phyloP scores from a whole-genome alignment of 1,140 invertebrate genomes.

The Aplysia californica region DNA sequence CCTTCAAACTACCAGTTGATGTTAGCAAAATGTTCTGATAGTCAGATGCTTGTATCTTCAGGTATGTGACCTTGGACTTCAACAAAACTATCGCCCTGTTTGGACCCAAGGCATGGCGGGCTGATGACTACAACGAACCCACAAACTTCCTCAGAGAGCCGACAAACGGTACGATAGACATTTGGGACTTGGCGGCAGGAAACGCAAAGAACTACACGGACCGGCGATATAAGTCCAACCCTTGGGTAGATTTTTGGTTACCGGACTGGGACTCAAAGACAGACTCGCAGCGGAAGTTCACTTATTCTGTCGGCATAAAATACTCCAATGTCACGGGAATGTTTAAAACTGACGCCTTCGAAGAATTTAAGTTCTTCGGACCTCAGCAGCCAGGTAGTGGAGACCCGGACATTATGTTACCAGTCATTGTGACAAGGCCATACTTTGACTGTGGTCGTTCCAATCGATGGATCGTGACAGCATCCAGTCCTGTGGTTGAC shows the following conservation, averaged over 20 bases:
- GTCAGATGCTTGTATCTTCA: no score
- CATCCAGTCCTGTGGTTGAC: constrained; percentile 93
- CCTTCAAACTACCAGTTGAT: no score
- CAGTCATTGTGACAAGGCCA: constrained; percentile 92
- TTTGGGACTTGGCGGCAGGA: constrained; percentile 66
- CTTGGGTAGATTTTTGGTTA: constrained; percentile 87
- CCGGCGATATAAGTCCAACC: constrained; percentile 91
- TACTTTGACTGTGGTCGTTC: constrained; percentile 97
- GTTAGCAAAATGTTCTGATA: no score
- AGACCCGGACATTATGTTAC: constrained; percentile 76
- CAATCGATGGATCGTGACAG: constrained; percentile 95
- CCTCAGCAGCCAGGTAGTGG: constrained; percentile 64
- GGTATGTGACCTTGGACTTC: constrained; percentile 88
- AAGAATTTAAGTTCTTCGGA: constrained; percentile 65
- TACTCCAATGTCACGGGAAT: constrained; percentile 91
- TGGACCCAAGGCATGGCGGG: constrained; percentile 86
- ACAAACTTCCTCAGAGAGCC: constrained; percentile 68
- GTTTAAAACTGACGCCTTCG: constrained; percentile 50
- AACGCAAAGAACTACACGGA: constrained; percentile 88
- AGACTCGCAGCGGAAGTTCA: constrained; percentile 88
- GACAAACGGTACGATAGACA: constrained; percentile 65
- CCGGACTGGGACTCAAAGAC: constrained; percentile 78
- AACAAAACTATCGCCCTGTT: constrained; percentile 97
- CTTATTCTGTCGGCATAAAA: constrained; percentile 78
- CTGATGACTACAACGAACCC: constrained; percentile 67